These are phyloP conservation scores for Oplegnathus fasciatus DNA, from an alignment of 2,113 vertebrate genomes.

Conservation along the genomic window DNA sequence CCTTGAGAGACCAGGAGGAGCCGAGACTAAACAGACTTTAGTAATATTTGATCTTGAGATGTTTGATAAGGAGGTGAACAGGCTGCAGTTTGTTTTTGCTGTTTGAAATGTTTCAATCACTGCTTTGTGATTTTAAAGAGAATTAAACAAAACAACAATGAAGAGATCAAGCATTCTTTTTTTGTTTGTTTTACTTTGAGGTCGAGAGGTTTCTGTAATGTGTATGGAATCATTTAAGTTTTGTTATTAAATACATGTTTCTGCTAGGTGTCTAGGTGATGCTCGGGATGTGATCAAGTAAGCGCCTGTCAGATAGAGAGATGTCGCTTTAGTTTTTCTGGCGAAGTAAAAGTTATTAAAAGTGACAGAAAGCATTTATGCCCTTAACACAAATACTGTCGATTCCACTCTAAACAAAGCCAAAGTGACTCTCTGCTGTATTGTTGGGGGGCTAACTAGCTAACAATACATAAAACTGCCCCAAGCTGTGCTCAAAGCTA, in stretches of 20 bases:
- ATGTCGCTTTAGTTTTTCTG: not conserved
- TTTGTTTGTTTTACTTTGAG: not conserved
- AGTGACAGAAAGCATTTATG: not conserved
- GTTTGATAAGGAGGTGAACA: constrained; percentile 55
- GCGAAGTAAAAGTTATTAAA: constrained; percentile 8
- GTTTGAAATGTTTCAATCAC: constrained; percentile 43
- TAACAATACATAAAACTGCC: not conserved
- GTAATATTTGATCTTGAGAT: constrained; percentile 55
- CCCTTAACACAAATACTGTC: not conserved
- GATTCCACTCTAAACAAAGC: constrained; percentile 1
- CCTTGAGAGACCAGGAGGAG: constrained; percentile 41
- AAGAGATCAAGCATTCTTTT: not conserved
- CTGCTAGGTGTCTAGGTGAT: not conserved
- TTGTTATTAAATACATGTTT: not conserved
- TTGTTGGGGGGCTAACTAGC: not conserved
- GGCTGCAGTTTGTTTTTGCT: constrained; percentile 17
- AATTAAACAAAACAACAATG: constrained; percentile 15
- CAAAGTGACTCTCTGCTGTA: not conserved
- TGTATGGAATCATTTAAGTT: not conserved
- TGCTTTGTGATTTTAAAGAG: constrained; percentile 12
- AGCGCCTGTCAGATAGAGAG: not conserved
- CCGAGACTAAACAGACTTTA: constrained; percentile 43
- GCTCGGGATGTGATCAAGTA: not conserved
- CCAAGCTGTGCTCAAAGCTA: not conserved
- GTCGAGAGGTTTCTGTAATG: not conserved